Base-by-base conservation (phyloP, 2,113 vertebrate genomes). In the Ceratotherium simum region DNA sequence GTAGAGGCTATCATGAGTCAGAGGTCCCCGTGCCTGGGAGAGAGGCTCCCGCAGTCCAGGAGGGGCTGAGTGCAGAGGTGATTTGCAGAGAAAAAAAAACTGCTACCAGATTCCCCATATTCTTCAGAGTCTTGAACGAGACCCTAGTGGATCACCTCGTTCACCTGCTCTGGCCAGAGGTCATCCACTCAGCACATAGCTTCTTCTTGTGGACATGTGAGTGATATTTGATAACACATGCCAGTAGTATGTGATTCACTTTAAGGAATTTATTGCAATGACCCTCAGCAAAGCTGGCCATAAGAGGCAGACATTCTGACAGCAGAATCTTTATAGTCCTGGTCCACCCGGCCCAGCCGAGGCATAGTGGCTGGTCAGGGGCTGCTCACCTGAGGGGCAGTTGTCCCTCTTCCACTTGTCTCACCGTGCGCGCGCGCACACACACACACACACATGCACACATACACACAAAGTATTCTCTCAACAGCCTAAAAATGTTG, bases 231-330 rank as follows among this genome's bases (percentile, higher is more conserved):
- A 20, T 54, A 21, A 42, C 2, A 18, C 25, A 12, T 73, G 39
- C 56, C 62, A n/a, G 21, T 25, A 13, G 20, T 51, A 11, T n/a
- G 33, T 4, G 27, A n/a, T 8, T 88, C 86, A 23, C 81, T 91
- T 86, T 25, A 54, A 87, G 72, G 65, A 70, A n/a, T 65, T 93
- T 67, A 73, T 70, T 70, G 39, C 85, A 65, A 62, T 92, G 85
- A 67, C 21, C 48, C 75, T 85, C 25, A 87, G 69, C 46, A 69
- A 62, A 62, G 60, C 72, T 92, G 39, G 20, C 79, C 6, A 0
- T 42, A 27, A 83, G 46, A 60, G 86, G 42, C 73, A 90, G 56
- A 64, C 27, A 11, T 78, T 54, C 48, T 16, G 8, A 76, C 10
- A 33, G 17, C 42, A 90, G 58, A 76, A 16, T 13, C 29, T 58